Base-by-base conservation (phyloP, 1,140 invertebrate genomes). In the Lethrus apterus region DNA sequence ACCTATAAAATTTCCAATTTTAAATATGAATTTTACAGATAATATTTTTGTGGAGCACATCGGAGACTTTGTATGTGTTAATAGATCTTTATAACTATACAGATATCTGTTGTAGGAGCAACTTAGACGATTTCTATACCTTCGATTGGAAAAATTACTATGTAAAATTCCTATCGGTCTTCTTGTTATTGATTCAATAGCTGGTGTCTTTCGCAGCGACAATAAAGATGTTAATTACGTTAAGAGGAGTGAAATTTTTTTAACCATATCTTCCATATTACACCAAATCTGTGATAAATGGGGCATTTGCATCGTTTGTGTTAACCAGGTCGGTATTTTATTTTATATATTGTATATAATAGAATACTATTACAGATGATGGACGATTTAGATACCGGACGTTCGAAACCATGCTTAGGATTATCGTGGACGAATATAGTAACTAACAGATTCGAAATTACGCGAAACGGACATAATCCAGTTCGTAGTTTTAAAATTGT, bases 121-220 rank as follows among this genome's bases (percentile, higher is more conserved):
- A 33, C 58, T 87, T 17, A 68, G 77, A 26, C 52, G 66, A 8
- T 84, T 80, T 58, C 54, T 86, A 1, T 56, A 55, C 2, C 59
- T 67, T 32, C 71, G 71, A 44, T 57, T 86, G 33, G 66, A 67
- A 3, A 15, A 56, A 11, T 52, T 79, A 20, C 50, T 84, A 45
- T 53, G 59, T n/a, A 58, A 50, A 31, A 58, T 68, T 30, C 67
- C 69, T 48, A 74, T 87, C 35, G 78, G 79, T 3, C 58, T 88
- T 11, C 66, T 89, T 41, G 61, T 89, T 2, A 71, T 89, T 13
- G 85, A 89, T 61, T 87, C 85, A 2, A 78, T 89, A 46, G 82
- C 84, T 13, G 83, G 79, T 2, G 64, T 83, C 19, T 86, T 83
- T 60, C 72, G 84, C 20, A 69, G 70, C 19, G 80, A 82, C 48